These are phyloP conservation scores for Rhyacophila evoluta DNA, from an alignment of 2,888 invertebrate genomes.

Conservation along the genomic window DNA sequence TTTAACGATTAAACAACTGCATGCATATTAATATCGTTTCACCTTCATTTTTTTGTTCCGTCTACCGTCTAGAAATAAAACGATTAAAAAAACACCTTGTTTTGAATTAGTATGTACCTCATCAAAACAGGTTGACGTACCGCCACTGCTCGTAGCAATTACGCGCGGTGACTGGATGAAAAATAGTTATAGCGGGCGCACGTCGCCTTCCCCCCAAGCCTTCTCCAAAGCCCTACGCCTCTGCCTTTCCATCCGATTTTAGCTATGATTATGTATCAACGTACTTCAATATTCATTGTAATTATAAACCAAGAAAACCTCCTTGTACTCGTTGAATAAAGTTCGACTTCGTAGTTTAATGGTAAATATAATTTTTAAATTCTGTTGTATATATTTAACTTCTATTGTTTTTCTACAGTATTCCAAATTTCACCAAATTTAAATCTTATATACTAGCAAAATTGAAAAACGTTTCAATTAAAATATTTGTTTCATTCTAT, in stretches of 20 bases:
- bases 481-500: too few species aligned
- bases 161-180: constrained; percentile 46
- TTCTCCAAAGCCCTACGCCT: background rate
- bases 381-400: too few species aligned
- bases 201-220: background rate
- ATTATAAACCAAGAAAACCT: constrained; percentile 13
- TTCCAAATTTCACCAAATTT: too few species aligned
- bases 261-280: constrained; percentile 2
- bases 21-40: background rate
- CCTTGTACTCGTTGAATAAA: background rate
- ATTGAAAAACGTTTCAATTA: too few species aligned
- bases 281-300: constrained; percentile 17
- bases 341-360: background rate
- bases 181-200: constrained; percentile 25
- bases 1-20: too few species aligned
- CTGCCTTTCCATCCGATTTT: background rate
- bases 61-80: background rate
- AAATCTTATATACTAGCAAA: too few species aligned
- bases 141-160: constrained; percentile 45
- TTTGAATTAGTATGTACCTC: constrained; percentile 12
- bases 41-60: background rate
- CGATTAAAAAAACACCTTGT: constrained; percentile 13
- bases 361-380: background rate
- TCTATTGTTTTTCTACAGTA: too few species aligned
- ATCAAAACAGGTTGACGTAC: constrained; percentile 19